These are phyloP conservation scores for Coracias cyanogaster DNA, from an alignment of 2,797 vertebrate species.

Conservation along the genomic window DNA sequence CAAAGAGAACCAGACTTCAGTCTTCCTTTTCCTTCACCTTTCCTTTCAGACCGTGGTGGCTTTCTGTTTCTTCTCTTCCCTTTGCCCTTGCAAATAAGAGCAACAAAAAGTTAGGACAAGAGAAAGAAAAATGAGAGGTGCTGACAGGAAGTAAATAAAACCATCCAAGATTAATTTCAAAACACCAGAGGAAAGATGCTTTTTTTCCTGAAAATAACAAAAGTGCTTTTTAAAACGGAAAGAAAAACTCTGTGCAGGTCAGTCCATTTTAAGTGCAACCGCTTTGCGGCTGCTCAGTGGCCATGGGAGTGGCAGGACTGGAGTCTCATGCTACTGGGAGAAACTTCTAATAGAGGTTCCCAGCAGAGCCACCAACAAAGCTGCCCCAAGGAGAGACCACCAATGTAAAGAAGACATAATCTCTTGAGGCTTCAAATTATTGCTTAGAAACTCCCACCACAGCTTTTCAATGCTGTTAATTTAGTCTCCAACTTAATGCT, in stretches of 20 bases:
- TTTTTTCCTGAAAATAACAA: neutral
- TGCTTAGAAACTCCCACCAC: neutral
- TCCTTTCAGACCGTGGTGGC: neutral
- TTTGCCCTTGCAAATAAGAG: neutral
- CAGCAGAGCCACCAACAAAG: neutral
- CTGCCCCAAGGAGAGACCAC: neutral
- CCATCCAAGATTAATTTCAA: neutral
- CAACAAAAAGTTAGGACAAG: neutral
- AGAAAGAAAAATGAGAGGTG: neutral
- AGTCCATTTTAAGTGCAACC: neutral
- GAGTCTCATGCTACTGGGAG: neutral
- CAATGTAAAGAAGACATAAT: neutral
- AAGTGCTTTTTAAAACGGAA: neutral
- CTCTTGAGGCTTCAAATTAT: neutral
- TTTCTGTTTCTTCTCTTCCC: neutral
- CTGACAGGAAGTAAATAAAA: neutral
- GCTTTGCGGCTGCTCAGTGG: neutral
- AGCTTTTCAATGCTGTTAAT: neutral
- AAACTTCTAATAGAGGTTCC: neutral
- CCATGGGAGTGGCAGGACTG: neutral
- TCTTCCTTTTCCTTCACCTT: neutral
- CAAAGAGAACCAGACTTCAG: neutral
- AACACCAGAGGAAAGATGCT: neutral
- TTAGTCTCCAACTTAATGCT: neutral
- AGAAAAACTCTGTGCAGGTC: neutral